Conservation (phyloP, 2,888 invertebrate species). For the Pristionchus exspectatus region DNA sequence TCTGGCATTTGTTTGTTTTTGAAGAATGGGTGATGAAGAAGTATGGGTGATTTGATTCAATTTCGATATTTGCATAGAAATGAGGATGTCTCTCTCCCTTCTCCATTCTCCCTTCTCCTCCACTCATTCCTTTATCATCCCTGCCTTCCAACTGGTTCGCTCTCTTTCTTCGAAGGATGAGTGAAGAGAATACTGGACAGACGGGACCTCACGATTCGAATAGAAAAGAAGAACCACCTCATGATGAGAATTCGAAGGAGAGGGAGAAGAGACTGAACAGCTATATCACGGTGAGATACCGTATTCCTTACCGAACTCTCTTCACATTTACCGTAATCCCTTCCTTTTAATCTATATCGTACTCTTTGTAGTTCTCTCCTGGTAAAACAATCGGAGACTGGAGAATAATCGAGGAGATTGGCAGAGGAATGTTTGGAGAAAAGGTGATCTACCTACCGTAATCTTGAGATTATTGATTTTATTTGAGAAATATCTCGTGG, state of each 20-base stretch:
- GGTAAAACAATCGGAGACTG: slow-evolving; percentile 65
- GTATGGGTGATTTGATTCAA: too few species aligned
- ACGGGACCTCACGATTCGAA: not conserved
- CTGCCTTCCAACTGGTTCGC: not conserved
- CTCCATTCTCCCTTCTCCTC: not conserved
- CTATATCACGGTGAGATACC: not conserved
- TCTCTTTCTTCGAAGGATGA: not conserved
- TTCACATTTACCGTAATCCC: not conserved
- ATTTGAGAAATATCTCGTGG: slow-evolving; percentile 56
- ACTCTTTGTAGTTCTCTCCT: not conserved
- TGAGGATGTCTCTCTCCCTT: not conserved
- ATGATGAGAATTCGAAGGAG: not conserved
- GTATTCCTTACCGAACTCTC: too few species aligned
- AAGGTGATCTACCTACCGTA: slow-evolving; percentile 60
- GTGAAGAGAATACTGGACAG: not conserved
- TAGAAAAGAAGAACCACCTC: not conserved
- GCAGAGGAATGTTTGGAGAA: slow-evolving; percentile 72
- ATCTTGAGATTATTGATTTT: not conserved
- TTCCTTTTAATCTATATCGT: too few species aligned
- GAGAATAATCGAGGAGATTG: slow-evolving; percentile 64
- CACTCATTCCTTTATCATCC: not conserved
- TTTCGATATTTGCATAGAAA: too few species aligned
- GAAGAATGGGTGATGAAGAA: too few species aligned
- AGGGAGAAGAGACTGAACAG: not conserved
- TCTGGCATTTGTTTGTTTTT: too few species aligned